A percentile compares a stretch with the other conserved stretches of the same genome.
Conservation (phyloP, 2,888 invertebrate species). For the Drosophila hamatofila region DNA sequence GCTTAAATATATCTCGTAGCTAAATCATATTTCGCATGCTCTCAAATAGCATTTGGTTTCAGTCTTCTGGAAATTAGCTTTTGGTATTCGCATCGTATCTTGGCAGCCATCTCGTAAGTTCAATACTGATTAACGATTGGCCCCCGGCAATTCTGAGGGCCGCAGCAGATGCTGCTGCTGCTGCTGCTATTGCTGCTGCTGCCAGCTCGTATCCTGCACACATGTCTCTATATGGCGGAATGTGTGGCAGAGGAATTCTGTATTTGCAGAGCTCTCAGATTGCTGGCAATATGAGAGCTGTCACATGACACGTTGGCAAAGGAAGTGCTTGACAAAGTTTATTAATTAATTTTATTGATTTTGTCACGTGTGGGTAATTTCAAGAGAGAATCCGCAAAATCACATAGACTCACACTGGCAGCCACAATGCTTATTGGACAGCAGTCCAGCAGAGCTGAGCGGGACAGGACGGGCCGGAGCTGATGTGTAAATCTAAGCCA, state of each 20-base stretch:
- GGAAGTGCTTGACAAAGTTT: conserved; percentile 78
- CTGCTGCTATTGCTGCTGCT: not conserved
- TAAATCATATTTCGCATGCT: not conserved
- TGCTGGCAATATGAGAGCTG: conserved; percentile 66
- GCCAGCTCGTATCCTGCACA: conserved; percentile 4
- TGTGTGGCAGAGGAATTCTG: conserved; percentile 11
- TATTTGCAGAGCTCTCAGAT: conserved; percentile 30
- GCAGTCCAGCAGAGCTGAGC: not conserved
- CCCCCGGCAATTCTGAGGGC: conserved; percentile 6
- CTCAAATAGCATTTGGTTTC: conserved; percentile 15
- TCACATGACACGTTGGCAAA: conserved; percentile 69
- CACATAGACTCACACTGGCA: conserved; percentile 46
- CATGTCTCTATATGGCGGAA: conserved; percentile 9
- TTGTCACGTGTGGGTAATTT: conserved; percentile 79
- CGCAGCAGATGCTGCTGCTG: conserved; percentile 2
- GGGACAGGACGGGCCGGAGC: conserved; percentile 4
- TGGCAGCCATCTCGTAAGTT: conserved; percentile 42
- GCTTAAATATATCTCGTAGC: not conserved
- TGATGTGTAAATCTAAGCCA: conserved; percentile 53
- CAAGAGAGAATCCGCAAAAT: conserved; percentile 69
- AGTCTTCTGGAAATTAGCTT: conserved; percentile 39
- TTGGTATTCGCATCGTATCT: conserved; percentile 37
- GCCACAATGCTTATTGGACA: conserved; percentile 1
- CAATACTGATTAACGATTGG: conserved; percentile 59
- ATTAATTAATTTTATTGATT: conserved; percentile 81